phyloP scores from a whole-genome alignment of 2,113 vertebrate genomes.

The Spizaetus ornatus region DNA sequence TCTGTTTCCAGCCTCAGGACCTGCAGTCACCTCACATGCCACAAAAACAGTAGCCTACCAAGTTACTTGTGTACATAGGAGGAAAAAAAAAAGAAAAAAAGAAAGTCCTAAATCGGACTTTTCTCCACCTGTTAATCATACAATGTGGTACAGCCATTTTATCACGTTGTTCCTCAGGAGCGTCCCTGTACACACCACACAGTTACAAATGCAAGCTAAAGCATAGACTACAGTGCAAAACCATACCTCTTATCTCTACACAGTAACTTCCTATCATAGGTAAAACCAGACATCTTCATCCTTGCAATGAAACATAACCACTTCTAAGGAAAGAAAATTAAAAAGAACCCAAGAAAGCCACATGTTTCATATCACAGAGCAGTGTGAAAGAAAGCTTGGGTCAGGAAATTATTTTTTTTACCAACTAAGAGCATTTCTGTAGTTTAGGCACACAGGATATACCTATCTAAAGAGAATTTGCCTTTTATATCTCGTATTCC shows the following conservation, averaged over 20 bases:
- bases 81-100: fast-evolving
- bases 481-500: neutral
- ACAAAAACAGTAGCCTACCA: neutral
- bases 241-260: neutral
- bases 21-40: neutral
- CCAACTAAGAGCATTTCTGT: neutral
- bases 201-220: neutral
- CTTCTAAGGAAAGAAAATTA: neutral
- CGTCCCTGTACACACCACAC: neutral
- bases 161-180: neutral
- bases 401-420: neutral
- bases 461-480: neutral
- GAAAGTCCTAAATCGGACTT: neutral
- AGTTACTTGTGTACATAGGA: neutral
- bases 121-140: neutral
- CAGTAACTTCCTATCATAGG: neutral
- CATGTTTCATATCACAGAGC: neutral
- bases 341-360: neutral
- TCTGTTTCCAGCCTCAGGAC: neutral
- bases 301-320: neutral
- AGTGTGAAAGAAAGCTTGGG: neutral
- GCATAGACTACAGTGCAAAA: neutral
- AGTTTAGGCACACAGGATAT: neutral
- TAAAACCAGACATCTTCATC: neutral
- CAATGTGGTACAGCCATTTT: neutral